Evolutionary conservation across 53 echinoderm and acorn worm genomes (phyloP).

Genomic region (Astropecten irregularis): DNA sequence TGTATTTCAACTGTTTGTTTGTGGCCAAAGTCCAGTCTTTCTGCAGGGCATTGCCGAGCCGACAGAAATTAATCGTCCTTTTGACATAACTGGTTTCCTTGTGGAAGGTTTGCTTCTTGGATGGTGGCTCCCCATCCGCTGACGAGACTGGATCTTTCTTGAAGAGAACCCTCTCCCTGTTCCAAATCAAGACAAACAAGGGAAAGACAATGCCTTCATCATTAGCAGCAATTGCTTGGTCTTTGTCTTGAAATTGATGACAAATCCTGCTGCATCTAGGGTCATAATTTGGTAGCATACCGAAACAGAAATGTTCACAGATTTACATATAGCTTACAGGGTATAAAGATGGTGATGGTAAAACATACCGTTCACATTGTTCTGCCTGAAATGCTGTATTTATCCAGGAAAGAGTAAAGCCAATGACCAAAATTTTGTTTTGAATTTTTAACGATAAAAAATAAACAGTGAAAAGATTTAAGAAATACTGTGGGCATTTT

Average conservation of each 20-base stretch:
- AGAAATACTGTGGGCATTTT: too few relatives aligned
- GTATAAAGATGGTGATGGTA: too few relatives aligned
- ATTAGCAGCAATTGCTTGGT: not conserved
- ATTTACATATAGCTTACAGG: too few relatives aligned
- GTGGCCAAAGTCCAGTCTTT: conserved; percentile 81
- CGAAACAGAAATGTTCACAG: too few relatives aligned
- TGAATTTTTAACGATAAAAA: too few relatives aligned
- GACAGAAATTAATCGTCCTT: conserved; percentile 71
- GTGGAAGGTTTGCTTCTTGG: conserved; percentile 47
- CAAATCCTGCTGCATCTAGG: too few relatives aligned
- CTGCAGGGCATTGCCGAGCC: conserved; percentile 78
- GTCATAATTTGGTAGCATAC: too few relatives aligned
- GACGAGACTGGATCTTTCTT: conserved; percentile 18
- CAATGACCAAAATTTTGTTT: too few relatives aligned
- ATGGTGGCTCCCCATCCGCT: not conserved
- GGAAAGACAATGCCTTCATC: not conserved
- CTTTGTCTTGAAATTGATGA: not conserved
- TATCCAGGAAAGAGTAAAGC: too few relatives aligned
- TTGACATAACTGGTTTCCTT: conserved; percentile 85
- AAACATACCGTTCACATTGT: too few relatives aligned
- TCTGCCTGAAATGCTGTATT: too few relatives aligned
- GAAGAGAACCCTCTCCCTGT: conserved; percentile 45
- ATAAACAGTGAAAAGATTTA: too few relatives aligned
- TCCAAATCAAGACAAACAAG: not conserved
- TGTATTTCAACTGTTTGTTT: conserved; percentile 78